Base-by-base conservation (phyloP, 2,888 invertebrate genomes). In the Spodoptera littoralis region DNA sequence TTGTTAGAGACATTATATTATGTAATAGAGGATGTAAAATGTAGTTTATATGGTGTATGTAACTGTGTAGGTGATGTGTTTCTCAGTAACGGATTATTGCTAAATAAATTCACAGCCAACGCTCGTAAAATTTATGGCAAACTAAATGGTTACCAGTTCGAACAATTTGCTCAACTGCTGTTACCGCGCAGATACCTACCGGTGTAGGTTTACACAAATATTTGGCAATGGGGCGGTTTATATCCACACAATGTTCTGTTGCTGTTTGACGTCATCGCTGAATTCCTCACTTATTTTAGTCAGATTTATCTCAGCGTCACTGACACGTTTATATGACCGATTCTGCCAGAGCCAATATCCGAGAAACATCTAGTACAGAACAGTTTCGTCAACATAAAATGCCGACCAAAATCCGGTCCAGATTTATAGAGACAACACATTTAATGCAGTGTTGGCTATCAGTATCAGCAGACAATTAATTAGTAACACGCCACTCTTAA, bases 211-310 rank as follows among this genome's bases (percentile, higher is more conserved):
- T 76, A 76, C 79, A 79, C 60, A 73, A 78, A 78, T 69, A 76
- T 79, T 79, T 79, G 76, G 81, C 79, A 73, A 77, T 79, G 73
- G 60, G 66, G 67, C 73, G 71, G 71, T 73, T 78, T 78, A 71
- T 73, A 78, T 77, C 54, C 60, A 76, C 73, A 79, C 79, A 78
- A 80, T 80, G 79, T 78, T 78, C 45, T 48, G 69, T 61, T 65
- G 73, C 63, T 54, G 69, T 44, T 67, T 79, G 81, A 79, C 81
- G 79, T 79, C 79, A 79, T 80, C 68, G 55, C 73, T 62, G 65
- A 73, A 80, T 79, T 80, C 73, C 57, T 53, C 69, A 65, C 65
- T 78, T 81, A 79, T 78, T 79, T 76, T 71, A 72, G 79, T 65
- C 71, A 63, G 70, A 65, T 75, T 71, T 71, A 79, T 80, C 76